These are phyloP conservation scores for Platygyra sinensis DNA, from an alignment of 64 coral and sea anemone genomes.

Conservation along the genomic window DNA sequence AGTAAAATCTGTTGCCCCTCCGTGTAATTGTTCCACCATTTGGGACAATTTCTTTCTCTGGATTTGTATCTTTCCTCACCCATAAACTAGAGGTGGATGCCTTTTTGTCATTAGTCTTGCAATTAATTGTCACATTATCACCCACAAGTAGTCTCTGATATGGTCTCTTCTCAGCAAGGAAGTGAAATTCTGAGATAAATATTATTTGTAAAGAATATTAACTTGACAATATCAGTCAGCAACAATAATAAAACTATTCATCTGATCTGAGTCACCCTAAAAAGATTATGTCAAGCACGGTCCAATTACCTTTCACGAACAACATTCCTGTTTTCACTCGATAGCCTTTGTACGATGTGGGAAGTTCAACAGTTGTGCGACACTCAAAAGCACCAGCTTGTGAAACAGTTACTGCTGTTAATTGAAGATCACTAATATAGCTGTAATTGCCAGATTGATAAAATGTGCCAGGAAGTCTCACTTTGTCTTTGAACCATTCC, in stretches of 20 bases:
- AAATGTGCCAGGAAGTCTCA: conserved; percentile 12
- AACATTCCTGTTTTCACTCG: conserved; percentile 30
- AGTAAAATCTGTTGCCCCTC: conserved; percentile 33
- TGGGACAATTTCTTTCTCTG: neutral
- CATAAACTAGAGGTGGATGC: conserved; percentile 15
- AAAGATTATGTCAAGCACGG: neutral
- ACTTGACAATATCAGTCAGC: too few species aligned
- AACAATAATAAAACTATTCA: too few species aligned
- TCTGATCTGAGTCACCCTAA: too few species aligned
- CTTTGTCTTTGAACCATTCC: conserved; percentile 68
- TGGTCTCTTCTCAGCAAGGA: neutral
- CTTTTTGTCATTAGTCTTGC: conserved; percentile 24
- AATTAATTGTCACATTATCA: conserved; percentile 24
- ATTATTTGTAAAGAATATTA: too few species aligned
- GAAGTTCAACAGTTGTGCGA: neutral
- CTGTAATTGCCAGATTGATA: conserved; percentile 10
- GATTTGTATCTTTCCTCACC: conserved; percentile 20
- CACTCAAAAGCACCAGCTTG: conserved; percentile 63
- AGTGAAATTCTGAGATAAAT: conserved; percentile 45
- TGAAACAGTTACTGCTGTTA: conserved; percentile 3
- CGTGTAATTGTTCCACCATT: conserved; percentile 18
- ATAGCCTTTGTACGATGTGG: neutral
- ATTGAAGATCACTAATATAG: conserved; percentile 14
- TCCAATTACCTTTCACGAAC: conserved; percentile 2
- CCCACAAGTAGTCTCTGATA: conserved; percentile 24